Percentiles rank a stretch among this genome's conserved stretches.
Conservation (phyloP, 2,888 invertebrate genomes). For the Dolichomitus sp. region DNA sequence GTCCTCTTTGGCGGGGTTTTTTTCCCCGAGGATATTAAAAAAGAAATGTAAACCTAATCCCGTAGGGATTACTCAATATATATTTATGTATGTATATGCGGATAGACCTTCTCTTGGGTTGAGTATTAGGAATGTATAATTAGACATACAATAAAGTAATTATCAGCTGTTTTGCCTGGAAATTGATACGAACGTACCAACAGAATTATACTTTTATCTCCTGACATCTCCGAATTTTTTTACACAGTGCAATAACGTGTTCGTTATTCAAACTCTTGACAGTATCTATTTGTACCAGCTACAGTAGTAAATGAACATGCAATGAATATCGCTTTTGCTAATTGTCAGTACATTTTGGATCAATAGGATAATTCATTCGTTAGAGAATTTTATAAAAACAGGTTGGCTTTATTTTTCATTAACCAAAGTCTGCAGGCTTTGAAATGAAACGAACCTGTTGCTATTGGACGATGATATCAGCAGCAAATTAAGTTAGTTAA, state of each 20-base stretch:
- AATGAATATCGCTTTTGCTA: not conserved
- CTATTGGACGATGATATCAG: not conserved
- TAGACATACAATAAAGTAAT: slow-evolving; percentile 40
- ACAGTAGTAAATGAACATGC: no score
- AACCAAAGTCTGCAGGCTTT: not conserved
- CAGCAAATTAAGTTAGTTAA: not conserved
- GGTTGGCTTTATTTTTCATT: no score
- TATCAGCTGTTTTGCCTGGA: slow-evolving; percentile 17
- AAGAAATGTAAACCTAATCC: not conserved
- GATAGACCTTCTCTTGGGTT: not conserved
- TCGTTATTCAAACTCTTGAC: not conserved
- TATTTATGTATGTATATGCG: not conserved
- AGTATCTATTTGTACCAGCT: not conserved
- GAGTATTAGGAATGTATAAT: slow-evolving; percentile 24
- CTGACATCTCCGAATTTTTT: slow-evolving; percentile 12
- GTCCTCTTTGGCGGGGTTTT: not conserved
- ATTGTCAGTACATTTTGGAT: no score
- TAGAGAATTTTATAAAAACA: no score
- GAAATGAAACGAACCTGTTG: slow-evolving; percentile 11
- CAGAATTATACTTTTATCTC: slow-evolving; percentile 6
- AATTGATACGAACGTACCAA: slow-evolving; percentile 32
- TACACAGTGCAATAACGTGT: slow-evolving; percentile 13
- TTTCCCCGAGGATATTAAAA: slow-evolving; percentile 3
- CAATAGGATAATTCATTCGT: no score
- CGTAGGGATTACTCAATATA: slow-evolving; percentile 7